A percentile compares a stretch with the other conserved stretches of the same genome.
These are phyloP conservation scores for Triops cancriformis DNA, from an alignment of 1,140 invertebrate species.

Conservation along the genomic window DNA sequence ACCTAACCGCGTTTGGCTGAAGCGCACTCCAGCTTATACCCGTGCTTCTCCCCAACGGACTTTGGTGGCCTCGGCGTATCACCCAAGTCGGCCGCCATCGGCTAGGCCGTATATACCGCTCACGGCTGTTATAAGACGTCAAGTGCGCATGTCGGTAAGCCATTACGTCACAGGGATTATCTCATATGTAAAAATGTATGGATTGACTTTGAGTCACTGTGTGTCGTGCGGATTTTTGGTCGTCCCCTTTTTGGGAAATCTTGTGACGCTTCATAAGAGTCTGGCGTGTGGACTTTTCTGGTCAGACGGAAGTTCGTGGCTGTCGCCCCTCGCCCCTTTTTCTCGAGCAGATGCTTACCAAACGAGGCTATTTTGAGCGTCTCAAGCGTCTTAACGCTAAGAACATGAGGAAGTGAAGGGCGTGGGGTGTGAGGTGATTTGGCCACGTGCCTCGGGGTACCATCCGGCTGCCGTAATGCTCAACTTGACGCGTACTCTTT, in stretches of 20 bases:
- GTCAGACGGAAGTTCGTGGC: neutral
- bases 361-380: neutral
- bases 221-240: neutral
- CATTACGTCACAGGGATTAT: neutral
- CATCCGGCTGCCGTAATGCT: neutral
- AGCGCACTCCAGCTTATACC: neutral
- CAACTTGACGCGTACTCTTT: neutral
- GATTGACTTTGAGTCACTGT: neutral
- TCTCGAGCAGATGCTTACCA: neutral
- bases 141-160: neutral
- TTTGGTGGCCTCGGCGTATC: neutral
- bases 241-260: neutral
- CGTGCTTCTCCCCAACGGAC: neutral
- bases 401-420: conserved; percentile 3
- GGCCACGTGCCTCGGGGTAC: neutral
- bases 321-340: neutral
- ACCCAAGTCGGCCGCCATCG: neutral
- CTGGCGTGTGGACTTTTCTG: neutral
- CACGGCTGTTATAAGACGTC: neutral
- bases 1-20: neutral
- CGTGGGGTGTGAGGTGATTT: conserved; percentile 5
- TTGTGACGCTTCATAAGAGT: neutral
- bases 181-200: neutral
- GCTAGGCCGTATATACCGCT: neutral
- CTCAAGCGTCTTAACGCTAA: conserved; percentile 1